Base-by-base conservation (phyloP, 2,797 vertebrate genomes). In the Lutjanus argentimaculatus region DNA sequence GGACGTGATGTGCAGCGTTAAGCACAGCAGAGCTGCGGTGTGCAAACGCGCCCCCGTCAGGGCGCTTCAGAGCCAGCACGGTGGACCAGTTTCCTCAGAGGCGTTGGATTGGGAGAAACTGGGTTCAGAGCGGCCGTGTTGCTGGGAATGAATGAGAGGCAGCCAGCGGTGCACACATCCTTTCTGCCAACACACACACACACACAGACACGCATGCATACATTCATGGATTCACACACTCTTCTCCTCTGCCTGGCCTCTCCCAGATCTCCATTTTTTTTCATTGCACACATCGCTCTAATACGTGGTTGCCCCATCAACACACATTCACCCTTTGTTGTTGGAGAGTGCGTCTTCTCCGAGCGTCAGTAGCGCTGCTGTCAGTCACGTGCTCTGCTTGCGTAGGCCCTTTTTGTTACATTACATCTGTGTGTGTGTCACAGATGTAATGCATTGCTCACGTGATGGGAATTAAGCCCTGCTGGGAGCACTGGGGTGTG, bases 1-100 rank as follows among this genome's bases (percentile, higher is more conserved):
- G 95, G 96, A 96, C 92, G 93, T 96, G 95, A 91, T 89, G 89
- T 83, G 84, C 86, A 85, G 84, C 78, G 63, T 63, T 79, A 85
- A 87, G 75, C 83, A 49, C 42, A 43, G 82, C 75, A 57, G 71
- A 82, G 81, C 80, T 66, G 81, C n/a, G 22, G n/a, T n/a, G 83
- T 67, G 69, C 88, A 79, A 83, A 84, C 4, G 79, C 91, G 90
- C 93, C 91, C 83, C 82, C 87, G 1, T 91, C 86, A 84, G 93
- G 89, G 12, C 22, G 25, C 71, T 74, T 64, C 5, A 2, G 74
- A 76, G 57, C 16, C 72, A 14, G 65, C 86, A 83, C 10, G 25
- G 22, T 71, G 70, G 80, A 79, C 51, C 69, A 46, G 65, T 57
- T 75, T 71, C 8, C 51, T 79, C 58, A 14, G 36, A 76, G 73